Evolutionary conservation across 2,888 invertebrate species (phyloP), one percentile per base, ranked within the genome.

Genomic region (Molorchus minor): DNA sequence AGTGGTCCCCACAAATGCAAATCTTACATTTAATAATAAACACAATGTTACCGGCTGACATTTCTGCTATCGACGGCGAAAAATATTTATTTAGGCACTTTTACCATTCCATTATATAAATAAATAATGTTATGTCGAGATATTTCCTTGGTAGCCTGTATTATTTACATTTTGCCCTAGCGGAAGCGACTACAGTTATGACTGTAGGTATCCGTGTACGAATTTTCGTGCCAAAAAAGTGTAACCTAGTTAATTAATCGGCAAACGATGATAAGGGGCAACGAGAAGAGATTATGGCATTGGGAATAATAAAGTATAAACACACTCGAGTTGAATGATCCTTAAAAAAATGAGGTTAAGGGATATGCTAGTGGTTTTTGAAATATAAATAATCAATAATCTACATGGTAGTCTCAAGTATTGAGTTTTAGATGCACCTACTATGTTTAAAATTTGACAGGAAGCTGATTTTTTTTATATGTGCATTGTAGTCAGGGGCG

Each of bases 51-150:
- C 36, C 20, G 21, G 3, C 36, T 15, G 13, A 20, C 8, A 17
- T 12, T 35, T 3, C 20, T n/a, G 16, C 33, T 46, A 46, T 46
- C 46, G n/a, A 12, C 12, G 15, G 19, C 19, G 30, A 7, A 38
- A 36, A 49, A 49, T 49, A 49, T 49, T 49, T 49, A 15, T 21
- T 36, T 49, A 49, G 49, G 36, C 19, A 16, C 49, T 36, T 25
- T 19, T 35, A 49, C 46, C 30, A 46, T 12, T 36, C 38, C 25
- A 36, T 16, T 21, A 15, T 13, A 21, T 20, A 49, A 49, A 49
- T 21, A 49, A 49, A 49, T 13, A 8, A 1, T 4, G 21, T 25
- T 4, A 25, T 10, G 33, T n/a, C 33, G 33, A 10, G 33, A 33
- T 33, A 12, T n/a, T 3, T n/a, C 12, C 10, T 10, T 3, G 33